Evolutionary conservation across 2,888 invertebrate species (phyloP).

Genomic region (Rotaria socialis): DNA sequence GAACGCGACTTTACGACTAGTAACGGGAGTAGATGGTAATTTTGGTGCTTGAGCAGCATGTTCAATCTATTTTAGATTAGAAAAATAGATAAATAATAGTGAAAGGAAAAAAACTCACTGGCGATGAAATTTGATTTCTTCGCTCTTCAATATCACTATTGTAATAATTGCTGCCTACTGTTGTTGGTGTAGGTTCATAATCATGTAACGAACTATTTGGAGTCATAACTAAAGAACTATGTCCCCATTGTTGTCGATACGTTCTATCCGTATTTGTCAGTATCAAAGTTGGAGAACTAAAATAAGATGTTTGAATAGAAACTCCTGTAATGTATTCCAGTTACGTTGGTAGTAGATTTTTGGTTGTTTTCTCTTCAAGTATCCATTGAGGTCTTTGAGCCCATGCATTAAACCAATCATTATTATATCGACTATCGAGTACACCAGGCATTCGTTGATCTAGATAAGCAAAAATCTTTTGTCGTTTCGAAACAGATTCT

Average conservation of each 20-base stretch:
- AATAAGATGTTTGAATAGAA: no score
- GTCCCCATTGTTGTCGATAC: not conserved
- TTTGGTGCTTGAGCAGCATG: not conserved
- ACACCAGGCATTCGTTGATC: constrained; percentile 9
- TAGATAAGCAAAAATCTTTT: not conserved
- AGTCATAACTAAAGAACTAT: not conserved
- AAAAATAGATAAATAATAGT: no score
- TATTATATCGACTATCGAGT: not conserved
- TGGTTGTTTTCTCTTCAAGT: not conserved
- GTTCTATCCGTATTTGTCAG: not conserved
- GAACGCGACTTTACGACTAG: not conserved
- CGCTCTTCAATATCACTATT: not conserved
- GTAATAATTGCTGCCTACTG: not conserved
- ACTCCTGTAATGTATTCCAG: not conserved
- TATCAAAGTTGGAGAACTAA: not conserved
- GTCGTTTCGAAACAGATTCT: not conserved
- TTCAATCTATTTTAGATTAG: not conserved
- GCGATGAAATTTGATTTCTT: not conserved
- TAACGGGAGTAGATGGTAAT: not conserved
- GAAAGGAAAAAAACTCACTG: not conserved
- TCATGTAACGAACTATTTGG: not conserved
- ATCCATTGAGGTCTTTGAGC: not conserved
- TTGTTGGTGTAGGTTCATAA: not conserved
- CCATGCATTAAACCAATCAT: not conserved
- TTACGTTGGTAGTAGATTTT: not conserved